Evolutionary conservation across 1,140 invertebrate species (phyloP).

Genomic region (Littorina saxatilis): DNA sequence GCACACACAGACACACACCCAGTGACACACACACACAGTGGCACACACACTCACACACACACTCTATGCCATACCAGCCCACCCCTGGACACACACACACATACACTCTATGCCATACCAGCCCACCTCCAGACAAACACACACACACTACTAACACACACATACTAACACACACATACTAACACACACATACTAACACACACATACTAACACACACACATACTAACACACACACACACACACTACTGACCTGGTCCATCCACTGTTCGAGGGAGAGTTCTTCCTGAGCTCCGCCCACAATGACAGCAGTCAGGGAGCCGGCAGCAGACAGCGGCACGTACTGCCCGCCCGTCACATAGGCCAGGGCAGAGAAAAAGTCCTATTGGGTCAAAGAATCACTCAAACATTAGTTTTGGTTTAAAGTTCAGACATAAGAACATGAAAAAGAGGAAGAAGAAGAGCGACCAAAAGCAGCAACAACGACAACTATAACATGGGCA

Average conservation of each 20-base stretch:
- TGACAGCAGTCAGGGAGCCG: conserved; percentile 57
- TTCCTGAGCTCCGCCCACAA: conserved; percentile 68
- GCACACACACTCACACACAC: not conserved
- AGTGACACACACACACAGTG: too few relatives aligned
- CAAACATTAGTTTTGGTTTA: too few relatives aligned
- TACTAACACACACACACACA: not conserved
- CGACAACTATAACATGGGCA: too few relatives aligned
- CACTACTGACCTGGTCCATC: conserved; percentile 58
- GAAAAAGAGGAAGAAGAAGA: too few relatives aligned
- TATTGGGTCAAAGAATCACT: too few relatives aligned
- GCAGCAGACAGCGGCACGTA: conserved; percentile 65
- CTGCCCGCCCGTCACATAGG: conserved; percentile 68
- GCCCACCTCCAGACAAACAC: too few relatives aligned
- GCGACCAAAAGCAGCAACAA: too few relatives aligned
- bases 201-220: too few relatives aligned
- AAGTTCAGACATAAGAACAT: too few relatives aligned
- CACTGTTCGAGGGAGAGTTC: conserved; percentile 67
- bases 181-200: not conserved
- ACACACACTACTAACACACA: too few relatives aligned
- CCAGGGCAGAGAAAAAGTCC: conserved; percentile 70
- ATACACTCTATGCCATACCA: not conserved
- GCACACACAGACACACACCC: too few relatives aligned
- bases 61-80: not conserved
- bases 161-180: conserved; percentile 2
- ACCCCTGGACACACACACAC: not conserved